Conservation (phyloP, 2,797 vertebrate genomes). For the Crenuchus spilurus region DNA sequence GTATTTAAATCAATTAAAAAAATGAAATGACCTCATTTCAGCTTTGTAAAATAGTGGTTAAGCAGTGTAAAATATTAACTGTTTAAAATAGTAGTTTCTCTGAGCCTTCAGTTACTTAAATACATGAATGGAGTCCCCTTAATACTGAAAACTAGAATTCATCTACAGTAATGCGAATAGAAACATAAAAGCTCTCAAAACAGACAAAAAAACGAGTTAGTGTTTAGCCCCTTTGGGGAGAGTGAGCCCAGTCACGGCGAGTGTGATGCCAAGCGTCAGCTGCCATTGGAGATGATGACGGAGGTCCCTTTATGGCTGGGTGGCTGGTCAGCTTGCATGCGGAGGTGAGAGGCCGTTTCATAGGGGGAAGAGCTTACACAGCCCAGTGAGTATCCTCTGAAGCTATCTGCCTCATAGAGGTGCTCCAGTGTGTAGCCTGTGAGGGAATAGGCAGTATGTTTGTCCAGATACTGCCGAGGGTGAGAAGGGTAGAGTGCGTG, state of each 20-base stretch:
- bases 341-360: conserved; percentile 89
- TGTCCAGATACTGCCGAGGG: conserved; percentile 89
- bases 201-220: conserved; percentile 15
- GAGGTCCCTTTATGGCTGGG: conserved; percentile 93
- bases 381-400: conserved; percentile 87
- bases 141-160: conserved; percentile 32
- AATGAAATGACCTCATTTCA: background rate
- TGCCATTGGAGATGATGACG: conserved; percentile 96
- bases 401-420: conserved; percentile 89
- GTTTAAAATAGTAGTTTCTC: conserved; percentile 13
- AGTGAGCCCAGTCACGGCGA: background rate
- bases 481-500: conserved; percentile 80
- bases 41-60: conserved; percentile 28
- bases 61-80: conserved; percentile 15
- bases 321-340: conserved; percentile 87
- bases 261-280: conserved; percentile 80
- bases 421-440: conserved; percentile 93
- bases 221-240: conserved; percentile 11
- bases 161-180: conserved; percentile 28
- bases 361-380: conserved; percentile 85
- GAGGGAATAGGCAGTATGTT: conserved; percentile 88
- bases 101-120: conserved; percentile 31
- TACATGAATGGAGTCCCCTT: conserved; percentile 29
- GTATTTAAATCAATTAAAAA: too few relatives aligned
- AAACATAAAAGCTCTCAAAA: conserved; percentile 19